Evolutionary conservation across 2,888 invertebrate species (phyloP).

Genomic region (Tupiocoris notatus): DNA sequence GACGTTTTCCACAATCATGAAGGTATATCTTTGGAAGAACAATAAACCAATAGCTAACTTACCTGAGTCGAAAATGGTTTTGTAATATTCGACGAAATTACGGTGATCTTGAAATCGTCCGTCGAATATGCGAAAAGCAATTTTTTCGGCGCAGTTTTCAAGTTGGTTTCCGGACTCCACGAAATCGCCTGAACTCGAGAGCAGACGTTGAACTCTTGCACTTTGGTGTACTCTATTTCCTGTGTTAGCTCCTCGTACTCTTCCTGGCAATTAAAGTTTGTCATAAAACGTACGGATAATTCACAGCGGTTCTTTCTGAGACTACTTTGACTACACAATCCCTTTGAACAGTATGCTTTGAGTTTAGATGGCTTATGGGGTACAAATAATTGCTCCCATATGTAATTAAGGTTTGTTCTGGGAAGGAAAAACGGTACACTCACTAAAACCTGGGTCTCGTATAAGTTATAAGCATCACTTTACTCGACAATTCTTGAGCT

Average conservation of each 20-base stretch:
- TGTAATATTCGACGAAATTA: slow-evolving; percentile 2
- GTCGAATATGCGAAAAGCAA: slow-evolving; percentile 60
- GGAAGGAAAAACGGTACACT: too few relatives aligned
- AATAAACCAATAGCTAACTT: too few relatives aligned
- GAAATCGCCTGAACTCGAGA: slow-evolving; percentile 60
- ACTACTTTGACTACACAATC: background rate
- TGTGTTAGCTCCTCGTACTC: slow-evolving; percentile 58
- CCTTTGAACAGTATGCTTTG: too few relatives aligned
- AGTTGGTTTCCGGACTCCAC: slow-evolving; percentile 64
- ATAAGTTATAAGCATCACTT: too few relatives aligned
- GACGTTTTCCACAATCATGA: too few relatives aligned
- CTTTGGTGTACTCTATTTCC: slow-evolving; percentile 58
- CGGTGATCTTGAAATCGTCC: slow-evolving; percentile 57
- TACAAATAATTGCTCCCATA: too few relatives aligned
- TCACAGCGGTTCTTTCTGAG: background rate
- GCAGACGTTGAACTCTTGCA: slow-evolving; percentile 61
- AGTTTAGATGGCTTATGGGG: too few relatives aligned
- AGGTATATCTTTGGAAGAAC: too few relatives aligned
- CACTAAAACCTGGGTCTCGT: too few relatives aligned
- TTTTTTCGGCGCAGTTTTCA: slow-evolving; percentile 61
- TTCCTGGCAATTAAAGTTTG: slow-evolving; percentile 49
- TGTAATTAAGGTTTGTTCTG: too few relatives aligned
- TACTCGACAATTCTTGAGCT: too few relatives aligned
- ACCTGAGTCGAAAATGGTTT: background rate
- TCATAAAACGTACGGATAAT: background rate